Conservation (phyloP, 1,140 invertebrate genomes). For the Lordiphosa clarofinis region DNA sequence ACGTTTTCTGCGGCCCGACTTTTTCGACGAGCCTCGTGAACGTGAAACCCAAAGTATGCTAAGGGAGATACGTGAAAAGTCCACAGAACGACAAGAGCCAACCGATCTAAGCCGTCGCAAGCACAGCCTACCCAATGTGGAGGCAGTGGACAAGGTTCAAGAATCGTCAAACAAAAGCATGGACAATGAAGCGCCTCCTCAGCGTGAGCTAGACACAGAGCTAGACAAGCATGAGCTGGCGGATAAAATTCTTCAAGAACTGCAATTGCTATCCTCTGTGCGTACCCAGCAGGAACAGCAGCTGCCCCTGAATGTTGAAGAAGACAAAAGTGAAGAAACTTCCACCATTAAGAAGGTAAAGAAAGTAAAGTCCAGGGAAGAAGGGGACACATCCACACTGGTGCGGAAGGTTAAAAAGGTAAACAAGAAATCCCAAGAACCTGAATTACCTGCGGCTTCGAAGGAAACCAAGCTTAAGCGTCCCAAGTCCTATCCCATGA, state of each 20-base stretch:
- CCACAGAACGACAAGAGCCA: slow-evolving; percentile 36
- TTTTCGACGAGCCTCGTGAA: slow-evolving; percentile 86
- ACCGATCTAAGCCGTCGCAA: slow-evolving; percentile 49
- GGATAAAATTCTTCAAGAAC: slow-evolving; percentile 72
- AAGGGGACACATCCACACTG: slow-evolving; percentile 26
- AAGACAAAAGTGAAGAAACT: slow-evolving; percentile 42
- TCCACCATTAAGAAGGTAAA: slow-evolving; percentile 75
- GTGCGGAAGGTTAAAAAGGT: slow-evolving; percentile 71
- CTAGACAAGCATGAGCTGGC: slow-evolving; percentile 64
- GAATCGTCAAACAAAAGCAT: slow-evolving; percentile 54
- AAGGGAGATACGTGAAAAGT: slow-evolving; percentile 84
- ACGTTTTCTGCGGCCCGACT: slow-evolving; percentile 87
- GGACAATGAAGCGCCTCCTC: background rate
- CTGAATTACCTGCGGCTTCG: background rate
- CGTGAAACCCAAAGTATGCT: slow-evolving; percentile 84
- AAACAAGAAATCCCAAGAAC: slow-evolving; percentile 53
- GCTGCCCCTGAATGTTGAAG: slow-evolving; percentile 5
- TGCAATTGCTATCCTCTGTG: slow-evolving; percentile 63
- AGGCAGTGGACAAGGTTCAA: slow-evolving; percentile 13
- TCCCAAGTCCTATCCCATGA: slow-evolving; percentile 81
- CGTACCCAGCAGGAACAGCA: slow-evolving; percentile 49
- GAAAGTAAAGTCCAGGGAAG: slow-evolving; percentile 65
- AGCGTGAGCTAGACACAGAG: slow-evolving; percentile 47
- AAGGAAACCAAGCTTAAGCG: slow-evolving; percentile 83
- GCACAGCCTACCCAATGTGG: slow-evolving; percentile 60